Base-by-base conservation (phyloP, 2,797 vertebrate species). In the Coreius guichenoti region DNA sequence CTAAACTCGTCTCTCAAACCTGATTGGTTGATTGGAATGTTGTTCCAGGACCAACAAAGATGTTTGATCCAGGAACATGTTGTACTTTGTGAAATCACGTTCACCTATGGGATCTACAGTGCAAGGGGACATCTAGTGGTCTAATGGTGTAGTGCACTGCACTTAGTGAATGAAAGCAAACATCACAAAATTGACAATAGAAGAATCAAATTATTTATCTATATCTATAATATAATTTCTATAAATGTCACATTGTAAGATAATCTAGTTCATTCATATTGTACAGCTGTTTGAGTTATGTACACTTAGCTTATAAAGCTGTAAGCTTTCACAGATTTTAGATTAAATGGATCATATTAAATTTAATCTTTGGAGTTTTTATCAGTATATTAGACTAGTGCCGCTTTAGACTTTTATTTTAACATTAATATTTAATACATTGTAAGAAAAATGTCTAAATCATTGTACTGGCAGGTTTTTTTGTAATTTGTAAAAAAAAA, bases 51-150 rank as follows among this genome's bases (percentile, higher is more conserved):
- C 19, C 51, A 54, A 21, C 51, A 54, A 54, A 54, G 51, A 54
- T 54, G 51, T 54, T 54, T 21, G 17, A 54, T 54, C 19, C 7
- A n/a, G 29, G 63, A 65, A 65, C 63, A 65, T 65, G 14, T 1
- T 65, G 63, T 65, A 31, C 63, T 65, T 31, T 65, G 7, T 31
- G 29, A 8, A 65, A 31, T 65, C 29, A 8, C 0, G 29, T 17
- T 65, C 29, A 31, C 29, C 14, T 29, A 16, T 29, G 26, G 14
- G 61, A 29, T 63, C 13, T 31, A 26, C 4, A 33, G 49, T 84
- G 82, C 7, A 47, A 21, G 23, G 36, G 17, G 82, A 45, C 83
- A 84, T 79, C 83, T 84, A 58, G 83, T 78, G 83, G 63, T 45
- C 19, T 33, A 17, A 21, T 54, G 8, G 21, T 69, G 51, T 54